Evolutionary conservation across 2,888 invertebrate genomes (phyloP).

Genomic region (Encarsia formosa): DNA sequence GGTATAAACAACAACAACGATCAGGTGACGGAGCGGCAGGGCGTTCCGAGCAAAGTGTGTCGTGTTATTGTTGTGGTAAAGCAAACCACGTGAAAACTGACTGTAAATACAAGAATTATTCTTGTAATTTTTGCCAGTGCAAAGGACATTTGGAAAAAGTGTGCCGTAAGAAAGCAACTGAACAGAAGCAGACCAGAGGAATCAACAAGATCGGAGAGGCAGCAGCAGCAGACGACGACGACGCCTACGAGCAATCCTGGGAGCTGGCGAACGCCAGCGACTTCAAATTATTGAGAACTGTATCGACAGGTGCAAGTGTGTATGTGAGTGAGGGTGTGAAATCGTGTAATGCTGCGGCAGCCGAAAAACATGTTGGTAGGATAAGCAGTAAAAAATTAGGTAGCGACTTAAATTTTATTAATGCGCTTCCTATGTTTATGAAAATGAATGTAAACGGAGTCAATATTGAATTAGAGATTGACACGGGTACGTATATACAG

Average conservation of each 20-base stretch:
- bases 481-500: conserved; percentile 23
- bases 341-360: not conserved
- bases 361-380: no score
- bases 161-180: conserved; percentile 1
- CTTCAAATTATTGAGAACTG: not conserved
- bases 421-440: conserved; percentile 3
- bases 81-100: conserved; percentile 1
- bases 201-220: not conserved
- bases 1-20: not conserved
- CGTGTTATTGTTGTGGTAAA: conserved; percentile 16
- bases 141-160: conserved; percentile 7
- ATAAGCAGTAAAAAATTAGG: no score
- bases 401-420: no score
- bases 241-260: not conserved
- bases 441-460: conserved; percentile 12
- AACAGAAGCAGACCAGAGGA: not conserved
- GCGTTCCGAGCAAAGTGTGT: not conserved
- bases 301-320: not conserved
- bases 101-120: conserved; percentile 6
- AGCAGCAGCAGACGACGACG: not conserved
- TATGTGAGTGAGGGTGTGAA: not conserved
- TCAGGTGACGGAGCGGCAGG: not conserved
- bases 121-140: conserved; percentile 3
- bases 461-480: conserved; percentile 9
- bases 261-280: not conserved